Evolutionary conservation across 2,888 invertebrate genomes (phyloP).

Genomic region (Chrysodeixis includens): DNA sequence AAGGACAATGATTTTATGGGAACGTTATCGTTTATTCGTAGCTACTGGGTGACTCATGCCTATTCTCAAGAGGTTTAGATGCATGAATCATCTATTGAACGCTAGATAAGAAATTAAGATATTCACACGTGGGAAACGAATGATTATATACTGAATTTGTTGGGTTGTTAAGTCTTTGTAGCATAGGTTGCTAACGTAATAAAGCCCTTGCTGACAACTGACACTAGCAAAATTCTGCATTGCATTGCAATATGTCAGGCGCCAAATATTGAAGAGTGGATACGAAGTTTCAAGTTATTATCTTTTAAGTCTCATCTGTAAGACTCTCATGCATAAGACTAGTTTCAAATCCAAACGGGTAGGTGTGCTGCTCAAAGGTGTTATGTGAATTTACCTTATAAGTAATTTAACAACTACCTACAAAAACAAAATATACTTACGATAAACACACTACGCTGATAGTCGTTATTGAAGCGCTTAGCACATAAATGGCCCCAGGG

Average conservation of each 20-base stretch:
- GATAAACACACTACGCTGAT: constrained; percentile 81
- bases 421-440: constrained; percentile 79
- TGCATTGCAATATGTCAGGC: too few species aligned
- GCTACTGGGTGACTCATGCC: neutral
- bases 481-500: constrained; percentile 90
- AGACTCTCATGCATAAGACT: too few species aligned
- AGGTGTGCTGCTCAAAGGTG: too few species aligned
- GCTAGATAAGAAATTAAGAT: neutral
- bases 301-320: too few species aligned
- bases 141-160: neutral
- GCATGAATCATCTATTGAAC: neutral
- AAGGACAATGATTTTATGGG: neutral
- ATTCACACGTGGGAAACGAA: neutral
- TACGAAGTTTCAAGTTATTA: too few species aligned
- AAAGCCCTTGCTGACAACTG: too few species aligned
- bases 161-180: neutral
- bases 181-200: neutral
- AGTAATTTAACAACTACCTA: neutral
- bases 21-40: neutral
- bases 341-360: too few species aligned
- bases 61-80: neutral
- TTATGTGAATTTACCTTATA: too few species aligned
- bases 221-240: too few species aligned
- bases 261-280: too few species aligned
- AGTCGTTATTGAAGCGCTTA: constrained; percentile 84